Evolutionary conservation across 1,140 invertebrate genomes (phyloP), one percentile per base, ranked within the genome.

Genomic region (Theocolax elegans): DNA sequence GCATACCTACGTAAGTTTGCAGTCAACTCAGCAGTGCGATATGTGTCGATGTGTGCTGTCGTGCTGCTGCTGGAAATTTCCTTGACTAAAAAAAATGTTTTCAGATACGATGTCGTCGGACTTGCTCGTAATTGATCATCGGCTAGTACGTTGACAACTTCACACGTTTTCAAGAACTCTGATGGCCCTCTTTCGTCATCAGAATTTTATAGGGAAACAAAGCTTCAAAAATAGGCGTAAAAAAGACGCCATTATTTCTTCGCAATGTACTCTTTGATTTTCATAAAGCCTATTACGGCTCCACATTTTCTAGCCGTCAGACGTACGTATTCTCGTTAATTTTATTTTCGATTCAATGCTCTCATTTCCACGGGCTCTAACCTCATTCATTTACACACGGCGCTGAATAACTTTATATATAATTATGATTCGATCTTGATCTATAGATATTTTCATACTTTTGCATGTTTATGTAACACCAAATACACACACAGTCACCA

Each of bases 251-350:
- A 44, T 31, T 2, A 25, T 3, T 1, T 7, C 49, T 68, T 72
- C 21, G 72, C 8, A 9, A 85, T 85, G 82, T 83, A 83, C 71
- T 63, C 75, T 54, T 72, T 85, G 66, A 71, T 83, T 65, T 75
- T 75, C 63, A 77, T 76, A 7, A 84, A 79, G 72, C 64, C 72
- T 17, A 80, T 78, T 53, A 59, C 77, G 25, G 71, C 67, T 27
- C 60, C 75, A 17, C 79, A 78, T 46, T 72, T 74, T 59, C 71
- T 71, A 67, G 49, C 77, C 2, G 64, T 80, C 29, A 80, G 72
- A 75, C 70, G 83, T 85, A 78, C 1, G 83, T 83, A 77, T 70
- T 62, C 66, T 42, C 21, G 27, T 25, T 25, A 38, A n/a, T n/a
- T 64, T 71, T 67, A 71, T 62, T 65, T 75, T 53, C 12, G 31